phyloP scores from a whole-genome alignment of 1,140 invertebrate species.

The Drosophila parabipectinata region DNA sequence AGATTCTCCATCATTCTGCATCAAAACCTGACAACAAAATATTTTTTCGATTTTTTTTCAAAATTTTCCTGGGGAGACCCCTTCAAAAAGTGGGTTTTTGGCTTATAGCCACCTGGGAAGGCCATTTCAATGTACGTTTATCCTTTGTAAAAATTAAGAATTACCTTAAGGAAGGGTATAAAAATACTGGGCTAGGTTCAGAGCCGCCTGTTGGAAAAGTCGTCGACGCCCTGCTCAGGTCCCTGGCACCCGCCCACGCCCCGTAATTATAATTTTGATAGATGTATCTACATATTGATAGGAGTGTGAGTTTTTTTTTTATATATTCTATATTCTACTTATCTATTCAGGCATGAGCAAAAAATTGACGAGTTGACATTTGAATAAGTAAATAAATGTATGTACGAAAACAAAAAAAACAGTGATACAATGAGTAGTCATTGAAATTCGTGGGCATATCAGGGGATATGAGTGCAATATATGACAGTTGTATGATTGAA shows the following conservation, averaged over 20 bases:
- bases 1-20: too few relatives aligned
- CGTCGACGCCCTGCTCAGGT: constrained; percentile 4
- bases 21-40: too few relatives aligned
- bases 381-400: constrained; percentile 7
- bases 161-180: not conserved
- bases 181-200: not conserved
- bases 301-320: not conserved
- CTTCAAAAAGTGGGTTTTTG: too few relatives aligned
- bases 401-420: not conserved
- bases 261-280: constrained; percentile 36
- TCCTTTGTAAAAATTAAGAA: too few relatives aligned
- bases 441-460: not conserved
- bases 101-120: too few relatives aligned
- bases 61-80: too few relatives aligned
- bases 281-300: constrained; percentile 24
- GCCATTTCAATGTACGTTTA: too few relatives aligned
- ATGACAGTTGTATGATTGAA: not conserved
- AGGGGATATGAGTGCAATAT: constrained; percentile 1
- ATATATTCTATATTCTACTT: constrained; percentile 1
- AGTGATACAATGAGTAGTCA: constrained; percentile 8
- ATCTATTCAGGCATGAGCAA: not conserved
- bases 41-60: too few relatives aligned
- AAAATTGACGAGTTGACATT: constrained; percentile 9
- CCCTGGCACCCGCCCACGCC: constrained; percentile 4
- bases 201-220: not conserved